These are phyloP conservation scores for Pristionchus maxplancki DNA, from an alignment of 2,888 invertebrate genomes.

Conservation along the genomic window DNA sequence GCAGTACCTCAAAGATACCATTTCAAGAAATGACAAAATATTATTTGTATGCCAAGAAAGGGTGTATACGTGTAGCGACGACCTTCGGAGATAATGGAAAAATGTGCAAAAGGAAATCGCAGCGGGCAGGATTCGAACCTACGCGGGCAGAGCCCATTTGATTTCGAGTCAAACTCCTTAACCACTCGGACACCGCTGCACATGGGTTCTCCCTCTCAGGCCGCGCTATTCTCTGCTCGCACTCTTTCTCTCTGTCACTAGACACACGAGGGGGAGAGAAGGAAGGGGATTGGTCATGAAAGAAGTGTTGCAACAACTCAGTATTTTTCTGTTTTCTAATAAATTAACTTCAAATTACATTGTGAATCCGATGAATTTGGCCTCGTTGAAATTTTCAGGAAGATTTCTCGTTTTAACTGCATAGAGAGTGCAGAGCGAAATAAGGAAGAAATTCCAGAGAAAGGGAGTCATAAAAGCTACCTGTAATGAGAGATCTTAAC, in stretches of 20 bases:
- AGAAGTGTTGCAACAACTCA: background rate
- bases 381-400: conserved; percentile 97
- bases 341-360: conserved; percentile 86
- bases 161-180: conserved; percentile 57
- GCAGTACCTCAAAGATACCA: conserved; percentile 70
- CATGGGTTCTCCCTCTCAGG: background rate
- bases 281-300: background rate
- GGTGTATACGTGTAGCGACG: background rate
- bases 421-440: conserved; percentile 91
- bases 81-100: background rate
- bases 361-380: conserved; percentile 86
- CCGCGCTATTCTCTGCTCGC: background rate
- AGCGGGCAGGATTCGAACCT: conserved; percentile 58
- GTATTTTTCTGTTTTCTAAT: background rate
- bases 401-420: conserved; percentile 95
- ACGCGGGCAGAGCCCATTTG: conserved; percentile 58
- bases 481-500: conserved; percentile 80
- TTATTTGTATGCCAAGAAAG: background rate
- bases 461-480: conserved; percentile 88
- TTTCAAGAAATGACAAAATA: background rate
- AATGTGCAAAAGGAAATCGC: conserved; percentile 33
- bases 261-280: background rate
- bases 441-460: conserved; percentile 85
- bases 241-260: background rate
- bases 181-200: conserved; percentile 53